Evolutionary conservation across 2,888 invertebrate species (phyloP), one percentile per base, ranked within the genome.

Genomic region (Hydrotaea cyrtoneurina): DNA sequence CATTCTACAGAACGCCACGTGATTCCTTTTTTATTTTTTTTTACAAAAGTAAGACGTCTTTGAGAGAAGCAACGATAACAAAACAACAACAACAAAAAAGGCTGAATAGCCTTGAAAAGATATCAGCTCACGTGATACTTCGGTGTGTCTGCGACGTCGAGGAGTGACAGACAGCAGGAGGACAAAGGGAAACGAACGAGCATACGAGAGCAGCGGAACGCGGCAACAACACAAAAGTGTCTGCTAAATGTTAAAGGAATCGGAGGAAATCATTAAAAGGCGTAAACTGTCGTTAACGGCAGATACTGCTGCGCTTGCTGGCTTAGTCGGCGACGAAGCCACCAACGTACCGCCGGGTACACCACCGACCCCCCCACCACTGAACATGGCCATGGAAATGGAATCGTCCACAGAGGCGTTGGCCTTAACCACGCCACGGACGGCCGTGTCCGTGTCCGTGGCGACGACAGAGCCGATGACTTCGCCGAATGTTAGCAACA

Each of bases 181-280:
- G 59, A 59, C 59, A 15, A n/a, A n/a, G n/a, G n/a, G n/a, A n/a
- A n/a, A n/a, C n/a, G n/a, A n/a, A 59, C 31, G 31, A 31, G 7
- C 31, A 7, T 57, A 23, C 39, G 39, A 10, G 39, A 39, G 13
- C 11, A 39, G 39, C 39, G 66, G 76, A 71, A 74, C 72, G 64
- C 82, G 83, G 83, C 82, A 46, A 13, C 19, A 21, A 23, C 26
- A 71, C 75, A 73, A 23, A 74, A 64, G 72, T 73, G 62, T 80
- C 39, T 39, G 78, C 87, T 91, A 91, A 89, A 91, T 91, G 91
- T 90, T 91, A 90, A 91, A 91, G 89, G 92, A 91, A 88, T 89
- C 89, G 86, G 90, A 90, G 88, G 88, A 86, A 90, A 88, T 90
- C 88, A 88, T 89, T 87, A 90, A 90, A 87, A 89, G 88, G 88